phyloP scores from a whole-genome alignment of 2,113 vertebrate genomes.

The Polyodon spathula region DNA sequence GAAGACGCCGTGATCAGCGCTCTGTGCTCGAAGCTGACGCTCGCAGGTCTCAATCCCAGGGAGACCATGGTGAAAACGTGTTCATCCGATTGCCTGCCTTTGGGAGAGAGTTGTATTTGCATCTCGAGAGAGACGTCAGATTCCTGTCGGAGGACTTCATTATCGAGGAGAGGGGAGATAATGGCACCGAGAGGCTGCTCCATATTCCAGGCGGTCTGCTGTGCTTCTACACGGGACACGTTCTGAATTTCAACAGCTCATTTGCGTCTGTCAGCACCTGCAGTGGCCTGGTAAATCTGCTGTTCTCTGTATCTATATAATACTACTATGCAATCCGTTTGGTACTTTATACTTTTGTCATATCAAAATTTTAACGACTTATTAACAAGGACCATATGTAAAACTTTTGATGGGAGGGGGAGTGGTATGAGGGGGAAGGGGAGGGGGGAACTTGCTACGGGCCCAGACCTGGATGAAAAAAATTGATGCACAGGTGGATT shows the following conservation, averaged over 20 bases:
- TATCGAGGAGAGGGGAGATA: constrained; percentile 60
- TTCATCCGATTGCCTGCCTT: constrained; percentile 72
- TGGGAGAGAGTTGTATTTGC: constrained; percentile 64
- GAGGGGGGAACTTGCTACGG: too few species aligned
- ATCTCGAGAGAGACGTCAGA: constrained; percentile 60
- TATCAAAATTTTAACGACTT: too few species aligned
- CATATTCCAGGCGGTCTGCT: constrained; percentile 31
- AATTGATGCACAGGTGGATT: too few species aligned
- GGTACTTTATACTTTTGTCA: too few species aligned
- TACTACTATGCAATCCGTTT: too few species aligned
- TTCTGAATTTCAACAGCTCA: constrained; percentile 69
- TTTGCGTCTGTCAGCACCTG: constrained; percentile 77
- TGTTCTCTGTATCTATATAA: neutral
- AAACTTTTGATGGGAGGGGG: too few species aligned
- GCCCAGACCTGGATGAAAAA: too few species aligned
- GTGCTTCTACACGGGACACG: constrained; percentile 82
- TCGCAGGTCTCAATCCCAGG: constrained; percentile 14
- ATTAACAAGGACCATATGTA: too few species aligned
- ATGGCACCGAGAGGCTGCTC: constrained; percentile 20
- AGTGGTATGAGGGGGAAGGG: too few species aligned
- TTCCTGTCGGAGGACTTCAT: constrained; percentile 70
- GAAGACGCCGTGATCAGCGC: constrained; percentile 31
- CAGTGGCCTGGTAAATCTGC: constrained; percentile 77
- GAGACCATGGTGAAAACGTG: constrained; percentile 37
- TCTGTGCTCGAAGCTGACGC: constrained; percentile 28